phyloP scores from a whole-genome alignment of 2,797 vertebrate species.

The Furcifer pardalis region DNA sequence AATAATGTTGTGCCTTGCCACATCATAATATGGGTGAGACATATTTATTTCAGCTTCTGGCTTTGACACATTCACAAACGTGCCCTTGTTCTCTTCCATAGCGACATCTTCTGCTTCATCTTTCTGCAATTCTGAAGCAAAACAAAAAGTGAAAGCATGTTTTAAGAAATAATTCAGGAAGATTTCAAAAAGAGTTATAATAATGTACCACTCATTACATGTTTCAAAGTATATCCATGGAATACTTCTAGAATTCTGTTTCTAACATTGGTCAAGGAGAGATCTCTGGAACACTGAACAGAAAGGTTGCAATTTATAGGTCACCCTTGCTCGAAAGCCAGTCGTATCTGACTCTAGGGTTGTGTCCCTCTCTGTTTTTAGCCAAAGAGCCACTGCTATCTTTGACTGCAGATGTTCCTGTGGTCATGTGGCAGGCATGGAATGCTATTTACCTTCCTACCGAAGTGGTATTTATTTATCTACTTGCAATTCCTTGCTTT shows the following conservation, averaged over 20 bases:
- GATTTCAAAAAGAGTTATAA: background rate
- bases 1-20: slow-evolving; percentile 87
- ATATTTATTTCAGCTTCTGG: slow-evolving; percentile 61
- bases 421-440: no score
- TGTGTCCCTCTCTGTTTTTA: no score
- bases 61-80: background rate
- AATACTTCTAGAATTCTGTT: background rate
- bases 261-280: background rate
- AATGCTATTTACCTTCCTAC: no score
- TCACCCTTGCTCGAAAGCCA: background rate
- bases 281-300: background rate
- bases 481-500: no score
- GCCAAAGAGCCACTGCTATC: no score
- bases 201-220: background rate
- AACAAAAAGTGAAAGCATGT: background rate
- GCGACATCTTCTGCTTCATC: slow-evolving; percentile 67
- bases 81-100: slow-evolving; percentile 33
- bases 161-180: background rate
- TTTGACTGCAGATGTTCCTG: no score
- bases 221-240: background rate
- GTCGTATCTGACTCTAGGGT: no score
- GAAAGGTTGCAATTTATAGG: background rate
- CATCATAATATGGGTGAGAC: slow-evolving; percentile 85
- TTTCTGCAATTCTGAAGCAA: slow-evolving; percentile 76
- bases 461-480: no score